Conservation (phyloP, 2,888 invertebrate genomes). For the Pseudococcus jackbeardsleyi region DNA sequence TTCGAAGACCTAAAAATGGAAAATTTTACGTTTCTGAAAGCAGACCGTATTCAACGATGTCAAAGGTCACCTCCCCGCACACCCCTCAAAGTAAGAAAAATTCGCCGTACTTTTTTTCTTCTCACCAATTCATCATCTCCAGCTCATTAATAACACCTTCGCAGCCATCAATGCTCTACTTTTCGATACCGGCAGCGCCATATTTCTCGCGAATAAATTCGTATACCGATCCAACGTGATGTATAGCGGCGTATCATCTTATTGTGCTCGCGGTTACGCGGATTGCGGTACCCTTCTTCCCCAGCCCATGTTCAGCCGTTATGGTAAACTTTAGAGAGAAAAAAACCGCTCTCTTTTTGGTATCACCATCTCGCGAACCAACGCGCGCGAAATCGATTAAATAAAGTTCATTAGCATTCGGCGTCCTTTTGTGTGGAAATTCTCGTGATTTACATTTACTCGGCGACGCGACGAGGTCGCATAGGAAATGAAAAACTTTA, state of each 20-base stretch:
- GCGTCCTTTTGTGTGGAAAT: slow-evolving; percentile 27
- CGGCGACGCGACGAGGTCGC: not conserved
- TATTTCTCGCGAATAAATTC: not conserved
- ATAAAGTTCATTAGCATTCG: slow-evolving; percentile 40
- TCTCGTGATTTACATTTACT: slow-evolving; percentile 15
- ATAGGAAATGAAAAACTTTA: not conserved
- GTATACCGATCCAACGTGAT: not conserved
- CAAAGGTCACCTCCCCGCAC: no score
- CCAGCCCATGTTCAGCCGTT: not conserved
- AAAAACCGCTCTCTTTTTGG: slow-evolving; percentile 12
- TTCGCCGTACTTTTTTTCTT: not conserved
- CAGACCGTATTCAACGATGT: no score
- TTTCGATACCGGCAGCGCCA: not conserved
- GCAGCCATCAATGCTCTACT: not conserved
- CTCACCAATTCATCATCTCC: not conserved
- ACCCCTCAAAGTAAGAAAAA: no score
- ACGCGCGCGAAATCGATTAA: slow-evolving; percentile 19
- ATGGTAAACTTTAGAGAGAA: not conserved
- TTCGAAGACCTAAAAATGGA: no score
- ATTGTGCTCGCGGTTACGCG: slow-evolving; percentile 12
- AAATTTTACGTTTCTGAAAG: no score
- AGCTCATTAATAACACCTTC: not conserved
- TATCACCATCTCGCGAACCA: not conserved
- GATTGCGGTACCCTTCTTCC: not conserved
- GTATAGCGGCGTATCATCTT: not conserved